Base-by-base conservation (phyloP, 2,797 vertebrate genomes). In the Anableps anableps region DNA sequence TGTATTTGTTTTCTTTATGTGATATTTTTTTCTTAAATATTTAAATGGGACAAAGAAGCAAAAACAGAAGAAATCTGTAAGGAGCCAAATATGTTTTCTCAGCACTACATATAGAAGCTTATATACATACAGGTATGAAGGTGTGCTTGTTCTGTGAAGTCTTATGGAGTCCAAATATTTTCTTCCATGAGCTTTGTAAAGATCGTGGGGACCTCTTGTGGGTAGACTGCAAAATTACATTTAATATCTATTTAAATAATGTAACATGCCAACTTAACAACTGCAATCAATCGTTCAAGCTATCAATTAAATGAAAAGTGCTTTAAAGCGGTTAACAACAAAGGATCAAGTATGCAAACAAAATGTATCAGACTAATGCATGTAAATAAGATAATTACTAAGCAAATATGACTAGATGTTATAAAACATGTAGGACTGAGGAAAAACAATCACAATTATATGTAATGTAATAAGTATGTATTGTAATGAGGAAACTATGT, bases 121-220 rank as follows among this genome's bases (percentile, higher is more conserved):
- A 16, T 23, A 45, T 76, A 95, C 95, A 81, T 95, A 96, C 96
- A 80, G 93, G 88, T 76, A 85, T 64, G 70, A 86, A 85, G 48
- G 81, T 82, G 53, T 88, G 86, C 90, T 93, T 92, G 82, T 85
- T 89, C 79, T 94, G 93, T 80, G 91, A 80, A 58, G 90, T 84
- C 89, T 93, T 95, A 87, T 91, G 89, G 29, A 95, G 89, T 84
- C 95, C 95, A 77, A 96, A 94, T 21, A 96, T 91, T 89, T 93
- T 95, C 93, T 94, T 96, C 96, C 95, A 96, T 34, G 94, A 80
- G 55, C 91, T 96, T 77, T 93, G 94, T 81, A 85, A 62, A 19
- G 92, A 86, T 38, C 45, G 82, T 72, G 88, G 51, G 29, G 85
- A 88, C 84, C 92, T 93, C 95, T 94, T 95, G 86, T 92, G 93